Evolutionary conservation across 2,113 vertebrate genomes (phyloP), one percentile per base, ranked within the genome.

Genomic region (Silurus glanis): DNA sequence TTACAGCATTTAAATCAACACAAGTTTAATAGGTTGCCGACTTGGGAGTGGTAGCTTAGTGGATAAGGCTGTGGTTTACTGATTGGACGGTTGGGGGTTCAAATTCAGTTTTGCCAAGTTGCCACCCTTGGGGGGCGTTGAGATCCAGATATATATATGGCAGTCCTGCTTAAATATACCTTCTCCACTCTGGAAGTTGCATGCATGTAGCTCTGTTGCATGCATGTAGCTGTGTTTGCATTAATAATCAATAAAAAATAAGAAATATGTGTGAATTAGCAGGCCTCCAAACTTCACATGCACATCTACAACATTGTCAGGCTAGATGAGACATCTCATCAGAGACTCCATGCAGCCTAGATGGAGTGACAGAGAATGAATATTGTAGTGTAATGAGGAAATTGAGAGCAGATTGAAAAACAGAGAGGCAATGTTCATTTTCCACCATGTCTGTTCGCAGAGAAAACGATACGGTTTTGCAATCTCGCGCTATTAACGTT

Each of bases 101-200:
- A 37, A 37, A 37, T 37, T 37, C 37, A 37, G 37, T 37, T 37
- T 37, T 37, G 37, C 37, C 37, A 37, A 37, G 37, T 37, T 2
- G 1, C 2, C 37, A 37, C 37, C 37, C 37, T 37, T 37, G 1
- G 37, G 37, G 37, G 37, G 37, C 37, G 37, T 37, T 37, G 37
- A 37, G 37, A n/a, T n/a, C n/a, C n/a, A 37, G 1, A 37, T 37
- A 37, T 37, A 37, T 90, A 94, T 92, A 94, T 95, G 92, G 93
- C 90, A 91, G 94, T 91, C 88, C 83, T 92, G 91, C 88, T 91
- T 16, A 16, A 61, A 64, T 51, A 47, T 17, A 76, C n/a, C 8
- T 62, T 78, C 16, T 79, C 21, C 56, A 19, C 47, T n/a, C 59
- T 51, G 7, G 5, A 67, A 17, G 19, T 16, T 82, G 5, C 66